Conservation (phyloP, 2,113 vertebrate species). For the Stictonetta naevosa region DNA sequence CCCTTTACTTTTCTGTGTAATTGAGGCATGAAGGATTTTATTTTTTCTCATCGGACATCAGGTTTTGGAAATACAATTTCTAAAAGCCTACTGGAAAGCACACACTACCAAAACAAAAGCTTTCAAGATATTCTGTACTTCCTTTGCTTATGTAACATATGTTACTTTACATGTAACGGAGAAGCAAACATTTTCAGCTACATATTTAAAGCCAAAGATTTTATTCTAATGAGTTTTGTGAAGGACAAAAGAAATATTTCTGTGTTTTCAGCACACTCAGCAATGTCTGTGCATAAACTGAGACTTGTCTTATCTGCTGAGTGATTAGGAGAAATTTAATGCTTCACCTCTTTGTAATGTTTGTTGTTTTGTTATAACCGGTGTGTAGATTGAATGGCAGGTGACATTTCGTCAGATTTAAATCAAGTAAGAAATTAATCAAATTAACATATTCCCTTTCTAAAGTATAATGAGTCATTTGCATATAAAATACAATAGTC, state of each 20-base stretch:
- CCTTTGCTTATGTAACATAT: too few species aligned
- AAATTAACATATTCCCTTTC: constrained; percentile 78
- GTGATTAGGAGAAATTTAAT: constrained; percentile 72
- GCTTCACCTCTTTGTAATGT: constrained; percentile 58
- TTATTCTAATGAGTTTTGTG: constrained; percentile 35
- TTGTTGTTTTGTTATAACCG: constrained; percentile 69
- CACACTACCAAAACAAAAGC: background rate
- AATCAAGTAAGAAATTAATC: constrained; percentile 76
- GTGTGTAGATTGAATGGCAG: constrained; percentile 78
- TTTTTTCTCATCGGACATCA: background rate
- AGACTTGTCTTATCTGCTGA: constrained; percentile 63
- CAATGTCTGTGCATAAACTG: constrained; percentile 54
- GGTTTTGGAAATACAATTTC: background rate
- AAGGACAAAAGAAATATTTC: background rate
- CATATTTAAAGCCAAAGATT: constrained; percentile 25
- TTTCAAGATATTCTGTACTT: background rate
- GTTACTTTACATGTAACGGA: too few species aligned
- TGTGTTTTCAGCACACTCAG: constrained; percentile 52
- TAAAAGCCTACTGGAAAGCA: background rate
- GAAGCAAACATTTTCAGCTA: constrained; percentile 13
- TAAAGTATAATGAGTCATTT: constrained; percentile 74
- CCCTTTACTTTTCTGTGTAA: background rate
- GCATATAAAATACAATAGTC: constrained; percentile 74
- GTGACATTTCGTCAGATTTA: constrained; percentile 78
- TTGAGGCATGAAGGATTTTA: background rate